Percentiles rank a stretch among this genome's conserved stretches.
Evolutionary conservation across 2,888 invertebrate genomes (phyloP).

Genomic region (Rhogogaster chlorosoma): DNA sequence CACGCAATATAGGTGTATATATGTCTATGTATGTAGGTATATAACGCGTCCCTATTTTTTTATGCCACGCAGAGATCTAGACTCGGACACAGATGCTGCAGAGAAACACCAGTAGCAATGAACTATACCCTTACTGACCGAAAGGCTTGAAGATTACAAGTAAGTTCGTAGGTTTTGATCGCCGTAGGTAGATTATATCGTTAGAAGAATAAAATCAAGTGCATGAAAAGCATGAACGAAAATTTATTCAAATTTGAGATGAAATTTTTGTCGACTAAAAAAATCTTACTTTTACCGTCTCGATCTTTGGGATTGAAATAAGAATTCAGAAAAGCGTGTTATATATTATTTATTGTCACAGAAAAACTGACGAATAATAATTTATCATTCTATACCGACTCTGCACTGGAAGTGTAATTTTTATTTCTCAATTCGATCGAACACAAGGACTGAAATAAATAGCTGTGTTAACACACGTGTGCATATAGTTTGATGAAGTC

Average conservation of each 20-base stretch:
- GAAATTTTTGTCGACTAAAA: not conserved
- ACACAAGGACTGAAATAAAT: not conserved
- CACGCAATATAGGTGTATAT: not conserved
- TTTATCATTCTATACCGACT: not conserved
- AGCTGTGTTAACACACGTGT: not conserved
- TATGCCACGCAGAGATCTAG: not conserved
- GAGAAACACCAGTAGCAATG: not conserved
- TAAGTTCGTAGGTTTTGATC: not conserved
- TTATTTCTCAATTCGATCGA: not conserved
- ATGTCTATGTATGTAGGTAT: no score
- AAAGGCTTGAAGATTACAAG: not conserved
- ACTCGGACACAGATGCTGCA: not conserved
- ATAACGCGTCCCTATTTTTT: not conserved
- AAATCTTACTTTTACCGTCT: no score
- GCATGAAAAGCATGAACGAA: not conserved
- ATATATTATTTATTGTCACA: no score
- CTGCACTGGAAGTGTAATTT: not conserved
- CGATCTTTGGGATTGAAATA: no score
- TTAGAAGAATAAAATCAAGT: not conserved
- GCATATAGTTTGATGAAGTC: not conserved
- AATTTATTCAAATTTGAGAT: not conserved
- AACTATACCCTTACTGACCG: not conserved
- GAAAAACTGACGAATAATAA: not conserved
- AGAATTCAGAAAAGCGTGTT: no score
- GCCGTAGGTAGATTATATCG: not conserved